These are phyloP conservation scores for Ceramica pisi DNA, from an alignment of 2,888 invertebrate genomes.

Conservation along the genomic window DNA sequence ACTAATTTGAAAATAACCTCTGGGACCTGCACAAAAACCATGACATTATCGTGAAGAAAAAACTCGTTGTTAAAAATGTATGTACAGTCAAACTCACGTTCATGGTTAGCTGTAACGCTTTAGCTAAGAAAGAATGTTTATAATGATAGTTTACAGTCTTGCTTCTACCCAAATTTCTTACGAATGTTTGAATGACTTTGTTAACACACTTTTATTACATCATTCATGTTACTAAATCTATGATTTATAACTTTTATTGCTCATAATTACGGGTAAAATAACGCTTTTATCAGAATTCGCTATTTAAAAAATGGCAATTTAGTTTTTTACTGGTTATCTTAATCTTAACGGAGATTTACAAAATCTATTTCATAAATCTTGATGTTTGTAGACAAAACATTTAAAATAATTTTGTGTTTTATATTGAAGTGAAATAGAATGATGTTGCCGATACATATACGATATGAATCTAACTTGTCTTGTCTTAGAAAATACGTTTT, in stretches of 20 bases:
- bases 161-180: background rate
- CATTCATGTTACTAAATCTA: background rate
- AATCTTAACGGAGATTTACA: slow-evolving; percentile 10
- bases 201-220: background rate
- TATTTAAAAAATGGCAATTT: slow-evolving; percentile 2
- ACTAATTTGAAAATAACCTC: slow-evolving; percentile 50
- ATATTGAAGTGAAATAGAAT: too few relatives aligned
- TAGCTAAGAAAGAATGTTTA: background rate
- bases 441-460: too few relatives aligned
- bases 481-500: too few relatives aligned
- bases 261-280: slow-evolving; percentile 11
- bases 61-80: slow-evolving; percentile 15
- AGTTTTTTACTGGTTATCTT: slow-evolving; percentile 17
- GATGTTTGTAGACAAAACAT: too few relatives aligned
- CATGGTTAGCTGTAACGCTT: background rate
- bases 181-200: background rate
- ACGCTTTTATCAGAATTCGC: background rate
- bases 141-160: background rate
- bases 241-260: slow-evolving; percentile 10
- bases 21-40: slow-evolving; percentile 23
- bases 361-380: background rate
- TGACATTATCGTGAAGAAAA: slow-evolving; percentile 23
- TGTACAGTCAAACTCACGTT: background rate
- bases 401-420: too few relatives aligned
- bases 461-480: too few relatives aligned